Base-by-base conservation (phyloP, 2,797 vertebrate genomes). In the Heterohyrax brucei region DNA sequence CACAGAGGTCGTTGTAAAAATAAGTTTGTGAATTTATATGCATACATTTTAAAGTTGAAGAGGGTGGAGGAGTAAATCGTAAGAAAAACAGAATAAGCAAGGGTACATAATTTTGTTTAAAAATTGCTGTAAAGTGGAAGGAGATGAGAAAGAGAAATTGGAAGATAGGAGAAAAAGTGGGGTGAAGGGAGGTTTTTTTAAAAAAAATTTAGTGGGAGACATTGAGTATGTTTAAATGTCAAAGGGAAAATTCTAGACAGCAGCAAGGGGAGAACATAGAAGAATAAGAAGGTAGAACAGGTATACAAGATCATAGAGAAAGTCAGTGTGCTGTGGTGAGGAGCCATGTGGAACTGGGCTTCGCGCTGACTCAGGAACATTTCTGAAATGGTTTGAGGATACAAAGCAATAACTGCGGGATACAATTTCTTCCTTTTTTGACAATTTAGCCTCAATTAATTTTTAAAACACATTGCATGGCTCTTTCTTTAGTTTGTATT, bases 401-500 rank as follows among this genome's bases (percentile, higher is more conserved):
- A 12, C n/a, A 85, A 30, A 75, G 26, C 39, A 85, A 1, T 80
- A 88, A 78, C 22, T 33, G 2, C 64, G 12, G 14, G 62, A 26
- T 24, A 48, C 22, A 53, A 1, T 12, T 91, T 76, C 22, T 95
- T 68, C 18, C 5, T 26, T 39, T 75, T 68, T 46, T 62, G 26
- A 28, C 33, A 89, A 53, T 62, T 82, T 76, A 88, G 33, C 62
- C 10, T 84, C 33, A 8, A 66, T 88, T 86, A 68, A 77, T 78
- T 92, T 87, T 85, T 12, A 64, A 75, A 94, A 92, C 50, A 68
- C 3, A 62, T 19, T 13, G 48, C 0, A 19, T 19, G 81, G 21
- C 26, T 94, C 28, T 95, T 95, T 86, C 78, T 76, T 91, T 89
- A 81, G 26, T 77, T 89, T 91, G 22, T 78, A 62, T 77, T 77